phyloP scores from a whole-genome alignment of 1,140 invertebrate species.

The Myzus persicae region DNA sequence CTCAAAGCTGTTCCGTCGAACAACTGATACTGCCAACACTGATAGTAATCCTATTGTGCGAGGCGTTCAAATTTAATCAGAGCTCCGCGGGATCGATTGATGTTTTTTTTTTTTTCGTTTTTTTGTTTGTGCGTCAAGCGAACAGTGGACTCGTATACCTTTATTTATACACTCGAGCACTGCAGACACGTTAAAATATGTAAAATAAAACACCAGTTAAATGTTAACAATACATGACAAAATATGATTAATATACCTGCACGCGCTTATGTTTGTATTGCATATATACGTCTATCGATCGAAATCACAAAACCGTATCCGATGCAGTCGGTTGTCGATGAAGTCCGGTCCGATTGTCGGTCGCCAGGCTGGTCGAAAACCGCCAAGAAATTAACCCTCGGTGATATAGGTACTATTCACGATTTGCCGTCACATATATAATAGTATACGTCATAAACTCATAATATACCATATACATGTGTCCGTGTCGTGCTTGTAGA shows the following conservation, averaged over 20 bases:
- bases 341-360: not conserved
- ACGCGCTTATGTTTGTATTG: not conserved
- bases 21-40: not conserved
- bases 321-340: not conserved
- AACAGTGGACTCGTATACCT: not conserved
- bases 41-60: not conserved
- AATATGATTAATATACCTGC: not conserved
- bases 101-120: not conserved
- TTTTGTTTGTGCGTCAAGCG: not conserved
- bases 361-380: not conserved
- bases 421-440: not conserved
- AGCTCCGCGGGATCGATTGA: not conserved
- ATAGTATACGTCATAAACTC: not conserved
- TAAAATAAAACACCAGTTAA: not conserved
- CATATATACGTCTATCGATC: not conserved
- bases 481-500: not conserved
- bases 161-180: not conserved
- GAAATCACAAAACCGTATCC: not conserved
- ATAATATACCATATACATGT: not conserved
- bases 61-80: not conserved
- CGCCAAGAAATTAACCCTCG: not conserved
- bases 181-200: not conserved
- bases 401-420: not conserved
- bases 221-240: not conserved
- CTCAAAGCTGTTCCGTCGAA: not conserved